Conservation (phyloP, 2,113 vertebrate genomes). For the Himantopus leucocephalus region DNA sequence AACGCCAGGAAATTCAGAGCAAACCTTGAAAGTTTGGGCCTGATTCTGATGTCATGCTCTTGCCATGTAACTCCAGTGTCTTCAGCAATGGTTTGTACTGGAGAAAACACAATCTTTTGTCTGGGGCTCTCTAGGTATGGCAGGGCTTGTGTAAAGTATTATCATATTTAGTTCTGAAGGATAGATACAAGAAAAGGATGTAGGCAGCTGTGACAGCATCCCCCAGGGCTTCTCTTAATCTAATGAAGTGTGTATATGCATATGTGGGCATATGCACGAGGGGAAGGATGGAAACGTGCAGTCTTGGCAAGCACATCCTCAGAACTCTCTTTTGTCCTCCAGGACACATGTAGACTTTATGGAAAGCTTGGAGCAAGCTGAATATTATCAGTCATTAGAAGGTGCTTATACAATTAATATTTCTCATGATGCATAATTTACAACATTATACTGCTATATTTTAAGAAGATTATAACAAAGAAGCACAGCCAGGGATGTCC, state of each 20-base stretch:
- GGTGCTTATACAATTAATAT: neutral
- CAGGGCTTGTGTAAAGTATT: neutral
- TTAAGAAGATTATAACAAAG: neutral
- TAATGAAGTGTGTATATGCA: neutral
- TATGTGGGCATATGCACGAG: neutral
- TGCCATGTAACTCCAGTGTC: neutral
- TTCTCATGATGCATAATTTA: neutral
- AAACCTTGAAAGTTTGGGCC: neutral
- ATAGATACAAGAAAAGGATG: neutral
- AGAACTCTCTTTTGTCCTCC: neutral
- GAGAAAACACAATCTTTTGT: neutral
- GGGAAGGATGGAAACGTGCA: neutral
- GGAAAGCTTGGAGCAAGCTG: neutral
- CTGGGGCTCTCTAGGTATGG: neutral
- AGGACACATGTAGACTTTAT: neutral
- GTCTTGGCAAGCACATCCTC: neutral
- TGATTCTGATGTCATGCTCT: neutral
- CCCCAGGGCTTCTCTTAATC: neutral
- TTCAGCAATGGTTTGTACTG: neutral
- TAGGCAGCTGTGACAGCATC: neutral
- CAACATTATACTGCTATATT: neutral
- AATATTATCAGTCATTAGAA: neutral
- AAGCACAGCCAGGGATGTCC: neutral
- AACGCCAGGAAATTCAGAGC: slow-evolving; percentile 17
- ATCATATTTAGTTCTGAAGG: neutral